Evolutionary conservation across 2,888 invertebrate species (phyloP), one percentile per base, ranked within the genome.

Genomic region (Callyntrura guangdongensis): DNA sequence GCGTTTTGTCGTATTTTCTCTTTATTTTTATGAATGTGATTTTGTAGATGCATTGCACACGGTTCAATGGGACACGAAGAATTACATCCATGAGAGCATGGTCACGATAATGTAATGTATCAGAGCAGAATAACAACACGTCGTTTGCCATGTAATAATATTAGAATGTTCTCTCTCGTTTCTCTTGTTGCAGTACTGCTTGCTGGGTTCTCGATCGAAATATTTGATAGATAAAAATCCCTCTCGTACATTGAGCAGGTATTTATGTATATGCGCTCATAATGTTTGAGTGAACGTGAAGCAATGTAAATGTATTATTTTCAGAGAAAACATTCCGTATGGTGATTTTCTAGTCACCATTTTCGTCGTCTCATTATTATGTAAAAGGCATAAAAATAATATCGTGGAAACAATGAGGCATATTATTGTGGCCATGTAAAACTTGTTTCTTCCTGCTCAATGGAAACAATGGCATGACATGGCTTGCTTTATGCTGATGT

Each of bases 311-410:
- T 4, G 69, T 36, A 69, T 69, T 69, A 22, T 4, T 81, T 56
- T 27, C 17, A 81, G 12, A 12, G 14, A 8, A n/a, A 47, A 45
- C 82, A 67, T 64, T 83, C 47, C 49, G 14, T 22, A 49, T 56
- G 67, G 84, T 84, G 72, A 84, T 84, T 84, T 84, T 53, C 72
- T 53, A 69, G 67, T 84, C 84, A 72, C 69, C 49, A 69, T 22
- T 69, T 84, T 72, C 64, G 25, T 64, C 49, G 69, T 69, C 72
- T 84, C 84, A 84, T 84, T 84, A 84, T 84, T 84, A 72, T 84
- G 84, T 84, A 84, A 84, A 84, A 49, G 56, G 14, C 72, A 72
- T 84, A 72, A 84, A 84, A 84, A 67, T 53, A 84, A 45, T 84
- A 67, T 84, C 61, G 69, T 67, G 64, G 47, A 67, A 83, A 67